Evolutionary conservation across 92 coral and sea anemone species (phyloP).

Genomic region (Diadumene lineata): DNA sequence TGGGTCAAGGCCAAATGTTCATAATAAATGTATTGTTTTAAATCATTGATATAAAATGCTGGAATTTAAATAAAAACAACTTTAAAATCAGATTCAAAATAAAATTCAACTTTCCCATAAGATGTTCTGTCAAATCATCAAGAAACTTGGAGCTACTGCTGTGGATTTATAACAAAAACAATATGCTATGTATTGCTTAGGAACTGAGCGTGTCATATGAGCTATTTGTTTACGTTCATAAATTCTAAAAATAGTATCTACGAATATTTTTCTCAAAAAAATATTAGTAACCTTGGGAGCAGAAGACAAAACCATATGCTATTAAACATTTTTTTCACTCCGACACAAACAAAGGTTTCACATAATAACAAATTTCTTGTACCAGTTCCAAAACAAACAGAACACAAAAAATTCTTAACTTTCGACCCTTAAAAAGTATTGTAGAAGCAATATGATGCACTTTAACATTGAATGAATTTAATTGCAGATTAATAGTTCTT

Average conservation of each 20-base stretch:
- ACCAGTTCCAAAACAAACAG: conserved; percentile 14
- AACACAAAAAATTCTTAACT: neutral
- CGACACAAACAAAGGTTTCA: neutral
- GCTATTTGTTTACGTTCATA: too few relatives aligned
- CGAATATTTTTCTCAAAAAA: too few relatives aligned
- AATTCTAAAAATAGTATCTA: too few relatives aligned
- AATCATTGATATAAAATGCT: neutral
- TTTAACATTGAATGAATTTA: neutral
- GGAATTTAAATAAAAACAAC: neutral
- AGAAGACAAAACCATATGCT: too few relatives aligned
- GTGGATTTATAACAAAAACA: neutral
- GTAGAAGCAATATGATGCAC: neutral
- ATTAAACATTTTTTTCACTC: too few relatives aligned
- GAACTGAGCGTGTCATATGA: too few relatives aligned
- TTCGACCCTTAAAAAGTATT: neutral
- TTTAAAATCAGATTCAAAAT: neutral
- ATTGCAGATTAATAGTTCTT: neutral
- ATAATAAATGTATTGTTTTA: neutral
- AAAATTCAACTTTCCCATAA: neutral
- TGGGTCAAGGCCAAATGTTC: too few relatives aligned
- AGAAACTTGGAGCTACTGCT: neutral
- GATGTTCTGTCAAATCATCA: too few relatives aligned
- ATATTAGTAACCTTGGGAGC: too few relatives aligned
- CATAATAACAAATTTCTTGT: neutral
- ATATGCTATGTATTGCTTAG: neutral